Conservation (phyloP, 2,797 vertebrate genomes). For the Periparus ater region DNA sequence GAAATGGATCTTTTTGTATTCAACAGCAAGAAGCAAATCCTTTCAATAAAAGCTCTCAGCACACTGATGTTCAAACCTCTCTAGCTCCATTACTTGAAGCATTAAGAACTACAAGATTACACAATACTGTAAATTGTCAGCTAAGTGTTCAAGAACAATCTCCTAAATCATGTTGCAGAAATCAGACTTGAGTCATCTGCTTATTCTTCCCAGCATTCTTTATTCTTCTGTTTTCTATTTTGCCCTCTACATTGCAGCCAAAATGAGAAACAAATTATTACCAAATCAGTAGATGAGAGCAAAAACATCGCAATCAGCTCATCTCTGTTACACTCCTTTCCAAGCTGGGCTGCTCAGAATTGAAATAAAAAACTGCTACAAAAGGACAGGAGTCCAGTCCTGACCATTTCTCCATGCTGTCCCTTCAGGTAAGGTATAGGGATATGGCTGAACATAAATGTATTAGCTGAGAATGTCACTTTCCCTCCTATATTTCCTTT, state of each 20-base stretch:
- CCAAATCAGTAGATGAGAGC: not conserved
- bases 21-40: conserved; percentile 33
- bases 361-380: not conserved
- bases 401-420: no score
- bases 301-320: not conserved
- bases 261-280: not conserved
- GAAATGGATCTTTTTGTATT: not conserved
- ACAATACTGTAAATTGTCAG: not conserved
- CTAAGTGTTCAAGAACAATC: not conserved
- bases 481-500: not conserved
- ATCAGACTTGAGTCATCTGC: not conserved
- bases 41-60: conserved; percentile 23
- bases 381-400: not conserved
- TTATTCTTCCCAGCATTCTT: not conserved
- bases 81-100: conserved; percentile 1
- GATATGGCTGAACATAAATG: not conserved
- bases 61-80: not conserved
- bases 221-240: not conserved
- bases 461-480: not conserved
- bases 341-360: not conserved
- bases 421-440: not conserved
- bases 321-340: not conserved
- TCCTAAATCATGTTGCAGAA: not conserved
- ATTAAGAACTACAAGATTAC: conserved; percentile 1
- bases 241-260: not conserved